These are phyloP conservation scores for Leptothorax acervorum DNA, from an alignment of 2,888 invertebrate species.

Conservation along the genomic window DNA sequence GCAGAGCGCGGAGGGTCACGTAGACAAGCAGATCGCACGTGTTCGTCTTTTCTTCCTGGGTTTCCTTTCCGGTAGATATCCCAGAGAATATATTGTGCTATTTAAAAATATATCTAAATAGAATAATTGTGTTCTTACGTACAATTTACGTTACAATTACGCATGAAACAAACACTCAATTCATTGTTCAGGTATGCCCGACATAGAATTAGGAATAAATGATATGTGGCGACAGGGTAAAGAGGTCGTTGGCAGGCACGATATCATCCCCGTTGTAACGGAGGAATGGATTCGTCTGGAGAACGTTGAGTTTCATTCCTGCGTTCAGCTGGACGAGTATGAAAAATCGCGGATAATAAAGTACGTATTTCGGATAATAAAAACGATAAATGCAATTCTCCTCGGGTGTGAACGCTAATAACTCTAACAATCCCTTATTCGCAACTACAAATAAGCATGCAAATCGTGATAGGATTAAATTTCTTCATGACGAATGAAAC, in stretches of 20 bases:
- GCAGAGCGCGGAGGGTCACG: slow-evolving; percentile 93
- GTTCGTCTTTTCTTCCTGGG: slow-evolving; percentile 98
- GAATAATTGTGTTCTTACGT: not conserved
- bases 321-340: slow-evolving; percentile 96
- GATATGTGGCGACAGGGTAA: slow-evolving; percentile 99
- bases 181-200: slow-evolving; percentile 93
- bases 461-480: not conserved
- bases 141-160: not conserved
- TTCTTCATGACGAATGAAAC: not conserved
- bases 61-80: slow-evolving; percentile 92
- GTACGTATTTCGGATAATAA: slow-evolving; percentile 85
- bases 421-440: not conserved
- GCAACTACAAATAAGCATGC: not conserved
- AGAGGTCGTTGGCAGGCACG: slow-evolving; percentile 99
- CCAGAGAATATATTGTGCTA: not conserved
- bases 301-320: slow-evolving; percentile 96
- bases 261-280: slow-evolving; percentile 99
- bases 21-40: slow-evolving; percentile 96
- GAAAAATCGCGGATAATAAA: slow-evolving; percentile 94
- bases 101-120: not conserved
- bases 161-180: not conserved
- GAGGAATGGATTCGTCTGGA: slow-evolving; percentile 99
- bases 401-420: not conserved
- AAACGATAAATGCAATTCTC: not conserved
- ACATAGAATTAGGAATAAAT: slow-evolving; percentile 98